These are phyloP conservation scores for Pseudomyrmex pallidus DNA, from an alignment of 1,140 invertebrate genomes.

Conservation along the genomic window DNA sequence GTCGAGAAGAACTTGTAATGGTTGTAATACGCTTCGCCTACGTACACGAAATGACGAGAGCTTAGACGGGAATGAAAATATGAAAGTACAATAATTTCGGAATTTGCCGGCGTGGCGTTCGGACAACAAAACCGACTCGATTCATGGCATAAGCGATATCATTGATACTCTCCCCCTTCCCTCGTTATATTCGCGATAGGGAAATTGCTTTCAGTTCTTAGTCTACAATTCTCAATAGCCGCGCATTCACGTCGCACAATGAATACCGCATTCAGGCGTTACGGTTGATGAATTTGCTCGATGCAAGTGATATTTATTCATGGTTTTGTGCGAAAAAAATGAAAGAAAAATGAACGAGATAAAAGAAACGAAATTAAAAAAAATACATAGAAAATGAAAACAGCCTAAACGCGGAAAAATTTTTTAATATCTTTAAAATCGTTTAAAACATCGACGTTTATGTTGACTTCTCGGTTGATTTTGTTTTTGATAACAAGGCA, in stretches of 20 bases:
- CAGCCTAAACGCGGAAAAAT: neutral
- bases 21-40: conserved; percentile 9
- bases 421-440: neutral
- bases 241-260: conserved; percentile 29
- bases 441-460: neutral
- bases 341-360: neutral
- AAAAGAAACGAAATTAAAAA: neutral
- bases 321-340: neutral
- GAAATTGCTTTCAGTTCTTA: conserved; percentile 11
- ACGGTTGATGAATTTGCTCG: conserved; percentile 5
- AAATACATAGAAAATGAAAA: neutral
- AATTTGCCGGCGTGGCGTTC: conserved; percentile 7
- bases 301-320: conserved; percentile 21
- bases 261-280: conserved; percentile 15
- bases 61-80: neutral
- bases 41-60: neutral
- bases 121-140: conserved; percentile 7
- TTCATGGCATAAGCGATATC: conserved; percentile 20
- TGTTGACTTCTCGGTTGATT: neutral
- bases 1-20: conserved; percentile 4
- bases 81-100: neutral
- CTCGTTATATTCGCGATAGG: neutral
- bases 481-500: neutral
- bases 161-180: conserved; percentile 2
- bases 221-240: conserved; percentile 36